phyloP scores from a whole-genome alignment of 2,888 invertebrate genomes.

The Eilema caniola region DNA sequence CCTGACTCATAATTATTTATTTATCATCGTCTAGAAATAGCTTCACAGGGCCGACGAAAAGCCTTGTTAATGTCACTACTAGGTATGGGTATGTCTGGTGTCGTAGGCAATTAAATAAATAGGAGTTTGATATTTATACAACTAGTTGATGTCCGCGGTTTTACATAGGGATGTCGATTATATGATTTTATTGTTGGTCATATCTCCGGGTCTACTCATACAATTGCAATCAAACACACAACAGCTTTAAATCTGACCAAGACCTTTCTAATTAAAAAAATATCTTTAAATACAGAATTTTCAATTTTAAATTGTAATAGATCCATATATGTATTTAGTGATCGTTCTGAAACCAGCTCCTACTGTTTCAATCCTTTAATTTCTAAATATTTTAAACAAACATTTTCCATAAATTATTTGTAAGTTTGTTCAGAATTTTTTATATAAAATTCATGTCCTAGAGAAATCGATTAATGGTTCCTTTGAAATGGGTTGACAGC shows the following conservation, averaged over 20 bases:
- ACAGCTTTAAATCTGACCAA: not conserved
- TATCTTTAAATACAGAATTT: too few relatives aligned
- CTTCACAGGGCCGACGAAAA: not conserved
- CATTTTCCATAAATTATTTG: not conserved
- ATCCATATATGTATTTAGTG: too few relatives aligned
- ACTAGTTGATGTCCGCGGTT: not conserved
- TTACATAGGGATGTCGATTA: too few relatives aligned
- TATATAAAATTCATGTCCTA: not conserved
- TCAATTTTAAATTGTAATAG: too few relatives aligned
- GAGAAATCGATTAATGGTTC: slow-evolving; percentile 5
- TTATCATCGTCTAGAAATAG: not conserved
- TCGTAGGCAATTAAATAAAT: not conserved
- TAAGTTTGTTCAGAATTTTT: not conserved
- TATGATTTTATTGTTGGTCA: too few relatives aligned
- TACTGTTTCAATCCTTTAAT: not conserved
- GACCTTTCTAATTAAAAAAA: too few relatives aligned
- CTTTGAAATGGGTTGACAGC: slow-evolving; percentile 8
- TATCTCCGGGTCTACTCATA: not conserved
- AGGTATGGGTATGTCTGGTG: not conserved
- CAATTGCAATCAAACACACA: not conserved
- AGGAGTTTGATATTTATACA: not conserved
- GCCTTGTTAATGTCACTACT: not conserved
- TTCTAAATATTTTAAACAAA: not conserved
- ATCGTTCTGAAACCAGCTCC: too few relatives aligned
- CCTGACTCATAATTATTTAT: not conserved